Conservation (phyloP, 1,140 invertebrate genomes). For the Drosophila ohnishii region DNA sequence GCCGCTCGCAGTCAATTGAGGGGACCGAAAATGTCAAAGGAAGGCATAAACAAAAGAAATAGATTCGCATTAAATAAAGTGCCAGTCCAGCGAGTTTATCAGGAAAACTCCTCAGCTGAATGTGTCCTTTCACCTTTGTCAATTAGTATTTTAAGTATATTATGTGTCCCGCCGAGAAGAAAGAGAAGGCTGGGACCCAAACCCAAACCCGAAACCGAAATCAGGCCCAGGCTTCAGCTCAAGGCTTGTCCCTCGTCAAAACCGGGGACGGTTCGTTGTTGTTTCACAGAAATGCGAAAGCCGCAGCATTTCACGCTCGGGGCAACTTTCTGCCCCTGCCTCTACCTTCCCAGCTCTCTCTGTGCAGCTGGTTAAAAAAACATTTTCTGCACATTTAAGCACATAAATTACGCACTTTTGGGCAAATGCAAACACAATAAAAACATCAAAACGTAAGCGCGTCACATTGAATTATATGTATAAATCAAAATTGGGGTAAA, state of each 20-base stretch:
- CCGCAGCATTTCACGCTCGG: conserved; percentile 51
- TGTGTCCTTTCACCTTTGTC: conserved; percentile 46
- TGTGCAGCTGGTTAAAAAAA: conserved; percentile 69
- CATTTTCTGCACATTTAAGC: conserved; percentile 78
- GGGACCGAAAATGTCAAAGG: conserved; percentile 39
- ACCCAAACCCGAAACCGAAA: neutral
- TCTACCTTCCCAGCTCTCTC: conserved; percentile 1
- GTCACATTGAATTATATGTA: conserved; percentile 62
- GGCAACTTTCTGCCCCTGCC: conserved; percentile 16
- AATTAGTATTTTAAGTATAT: conserved; percentile 51
- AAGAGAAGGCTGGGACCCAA: neutral
- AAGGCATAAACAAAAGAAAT: conserved; percentile 42
- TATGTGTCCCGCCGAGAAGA: conserved; percentile 8
- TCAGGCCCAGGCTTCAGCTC: conserved; percentile 5
- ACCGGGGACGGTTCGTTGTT: conserved; percentile 13
- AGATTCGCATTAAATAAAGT: conserved; percentile 53
- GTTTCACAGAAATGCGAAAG: conserved; percentile 33
- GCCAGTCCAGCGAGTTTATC: conserved; percentile 30
- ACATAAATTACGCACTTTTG: conserved; percentile 73
- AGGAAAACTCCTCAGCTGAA: conserved; percentile 10
- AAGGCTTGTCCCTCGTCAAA: conserved; percentile 44
- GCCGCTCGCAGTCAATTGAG: conserved; percentile 37
- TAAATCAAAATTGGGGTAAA: conserved; percentile 53
- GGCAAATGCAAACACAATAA: conserved; percentile 66
- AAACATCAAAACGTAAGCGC: conserved; percentile 63